phyloP scores from a whole-genome alignment of 2,888 invertebrate species.

The Heteromyza rotundicornis region DNA sequence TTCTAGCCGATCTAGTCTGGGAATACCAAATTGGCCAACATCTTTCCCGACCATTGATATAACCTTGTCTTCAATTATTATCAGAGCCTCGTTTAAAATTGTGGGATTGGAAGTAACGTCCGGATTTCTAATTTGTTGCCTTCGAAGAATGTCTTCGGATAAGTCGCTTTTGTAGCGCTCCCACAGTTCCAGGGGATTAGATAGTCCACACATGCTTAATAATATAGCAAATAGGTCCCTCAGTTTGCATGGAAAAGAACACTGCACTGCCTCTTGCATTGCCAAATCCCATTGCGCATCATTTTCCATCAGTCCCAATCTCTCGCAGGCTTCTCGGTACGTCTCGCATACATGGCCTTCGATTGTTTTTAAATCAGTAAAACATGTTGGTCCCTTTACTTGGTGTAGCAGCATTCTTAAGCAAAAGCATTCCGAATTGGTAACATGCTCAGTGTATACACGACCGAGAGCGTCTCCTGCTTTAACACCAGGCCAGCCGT shows the following conservation, averaged over 20 bases:
- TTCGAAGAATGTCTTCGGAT: constrained; percentile 11
- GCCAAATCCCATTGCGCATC: constrained; percentile 5
- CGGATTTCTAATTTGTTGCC: too few relatives aligned
- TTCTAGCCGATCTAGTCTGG: too few relatives aligned
- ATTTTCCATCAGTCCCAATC: not conserved
- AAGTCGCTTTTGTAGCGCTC: constrained; percentile 5
- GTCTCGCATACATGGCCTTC: constrained; percentile 6
- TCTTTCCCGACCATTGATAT: too few relatives aligned
- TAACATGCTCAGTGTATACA: not conserved
- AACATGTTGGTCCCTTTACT: constrained; percentile 9
- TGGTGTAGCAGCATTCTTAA: constrained; percentile 12
- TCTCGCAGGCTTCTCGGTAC: constrained; percentile 16
- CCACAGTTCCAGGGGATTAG: constrained; percentile 13
- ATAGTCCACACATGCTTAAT: constrained; percentile 6
- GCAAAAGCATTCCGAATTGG: constrained; percentile 17
- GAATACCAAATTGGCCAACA: too few relatives aligned
- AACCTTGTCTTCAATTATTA: too few relatives aligned
- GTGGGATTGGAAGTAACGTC: too few relatives aligned
- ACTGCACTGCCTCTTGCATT: constrained; percentile 4
- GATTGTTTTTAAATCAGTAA: constrained; percentile 8
- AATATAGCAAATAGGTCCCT: constrained; percentile 15
- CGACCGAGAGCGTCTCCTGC: not conserved
- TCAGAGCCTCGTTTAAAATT: too few relatives aligned
- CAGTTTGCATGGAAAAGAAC: not conserved
- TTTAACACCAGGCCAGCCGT: too few relatives aligned